Evolutionary conservation across 2,888 invertebrate genomes (phyloP).

Genomic region (Lochmaea crataegi): DNA sequence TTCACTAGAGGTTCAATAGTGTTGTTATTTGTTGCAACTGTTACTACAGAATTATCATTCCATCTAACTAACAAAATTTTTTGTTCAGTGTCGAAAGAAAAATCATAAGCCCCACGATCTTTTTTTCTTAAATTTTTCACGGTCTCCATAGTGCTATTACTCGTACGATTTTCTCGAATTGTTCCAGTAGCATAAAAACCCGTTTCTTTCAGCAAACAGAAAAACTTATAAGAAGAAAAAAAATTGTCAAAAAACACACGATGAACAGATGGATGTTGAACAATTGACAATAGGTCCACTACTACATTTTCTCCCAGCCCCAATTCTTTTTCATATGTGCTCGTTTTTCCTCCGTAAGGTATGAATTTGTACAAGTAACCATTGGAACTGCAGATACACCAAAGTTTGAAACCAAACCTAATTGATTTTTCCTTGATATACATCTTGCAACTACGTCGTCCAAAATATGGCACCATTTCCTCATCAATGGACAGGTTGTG

Average conservation of each 20-base stretch:
- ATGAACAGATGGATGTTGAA: conserved; percentile 16
- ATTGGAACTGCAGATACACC: conserved; percentile 8
- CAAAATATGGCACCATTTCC: too few relatives aligned
- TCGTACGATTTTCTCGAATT: conserved; percentile 31
- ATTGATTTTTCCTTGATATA: neutral
- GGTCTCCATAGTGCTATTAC: neutral
- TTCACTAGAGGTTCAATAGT: neutral
- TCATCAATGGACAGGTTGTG: conserved; percentile 25
- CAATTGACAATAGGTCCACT: conserved; percentile 16
- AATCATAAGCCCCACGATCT: conserved; percentile 29
- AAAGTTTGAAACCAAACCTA: conserved; percentile 7
- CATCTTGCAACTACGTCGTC: neutral
- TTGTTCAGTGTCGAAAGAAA: conserved; percentile 20
- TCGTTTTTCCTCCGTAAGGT: conserved; percentile 6
- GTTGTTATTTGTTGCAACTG: conserved; percentile 18
- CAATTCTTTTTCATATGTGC: conserved; percentile 5
- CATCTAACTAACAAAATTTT: conserved; percentile 29
- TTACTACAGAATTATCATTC: conserved; percentile 37
- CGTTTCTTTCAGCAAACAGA: conserved; percentile 19
- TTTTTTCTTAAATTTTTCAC: conserved; percentile 14
- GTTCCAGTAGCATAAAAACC: conserved; percentile 23
- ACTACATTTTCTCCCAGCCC: conserved; percentile 13
- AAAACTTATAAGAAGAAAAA: conserved; percentile 17
- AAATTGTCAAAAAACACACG: conserved; percentile 16
- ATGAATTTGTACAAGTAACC: conserved; percentile 12